These are phyloP conservation scores for Thripadectes ignobilis DNA, from an alignment of 2,797 vertebrate genomes.

Conservation along the genomic window DNA sequence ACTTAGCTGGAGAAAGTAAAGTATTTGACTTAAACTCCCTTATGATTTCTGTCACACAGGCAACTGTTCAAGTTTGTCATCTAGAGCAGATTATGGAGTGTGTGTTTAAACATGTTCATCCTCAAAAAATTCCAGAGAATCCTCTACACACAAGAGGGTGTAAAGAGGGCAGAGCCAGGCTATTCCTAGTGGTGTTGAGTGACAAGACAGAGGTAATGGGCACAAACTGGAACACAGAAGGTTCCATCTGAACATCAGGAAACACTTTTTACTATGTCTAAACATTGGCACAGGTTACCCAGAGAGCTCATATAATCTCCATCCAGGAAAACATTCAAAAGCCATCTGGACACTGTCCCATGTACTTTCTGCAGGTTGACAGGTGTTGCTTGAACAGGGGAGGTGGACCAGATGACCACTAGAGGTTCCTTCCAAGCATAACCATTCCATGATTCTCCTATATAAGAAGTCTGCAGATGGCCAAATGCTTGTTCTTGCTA, in stretches of 20 bases:
- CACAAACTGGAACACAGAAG: not conserved
- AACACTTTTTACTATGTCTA: not conserved
- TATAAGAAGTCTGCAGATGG: not conserved
- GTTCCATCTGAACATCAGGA: not conserved
- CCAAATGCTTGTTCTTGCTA: not conserved
- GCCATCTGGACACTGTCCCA: rapidly evolving
- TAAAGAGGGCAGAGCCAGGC: not conserved
- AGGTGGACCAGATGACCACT: not conserved
- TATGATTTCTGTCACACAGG: not conserved
- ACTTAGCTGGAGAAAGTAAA: not conserved
- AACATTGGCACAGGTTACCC: not conserved
- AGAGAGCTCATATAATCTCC: not conserved
- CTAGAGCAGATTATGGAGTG: not conserved
- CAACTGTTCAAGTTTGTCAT: not conserved
- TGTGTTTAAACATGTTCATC: not conserved
- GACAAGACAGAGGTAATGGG: not conserved
- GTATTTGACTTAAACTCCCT: not conserved
- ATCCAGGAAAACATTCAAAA: not conserved
- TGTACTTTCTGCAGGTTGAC: not conserved
- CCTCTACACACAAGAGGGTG: not conserved
- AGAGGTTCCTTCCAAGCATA: not conserved
- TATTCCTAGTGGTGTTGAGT: not conserved
- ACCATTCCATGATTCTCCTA: not conserved
- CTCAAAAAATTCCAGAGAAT: not conserved
- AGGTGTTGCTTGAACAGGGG: not conserved